phyloP scores from a whole-genome alignment of 1,140 invertebrate species.

The Augochlora pura region DNA sequence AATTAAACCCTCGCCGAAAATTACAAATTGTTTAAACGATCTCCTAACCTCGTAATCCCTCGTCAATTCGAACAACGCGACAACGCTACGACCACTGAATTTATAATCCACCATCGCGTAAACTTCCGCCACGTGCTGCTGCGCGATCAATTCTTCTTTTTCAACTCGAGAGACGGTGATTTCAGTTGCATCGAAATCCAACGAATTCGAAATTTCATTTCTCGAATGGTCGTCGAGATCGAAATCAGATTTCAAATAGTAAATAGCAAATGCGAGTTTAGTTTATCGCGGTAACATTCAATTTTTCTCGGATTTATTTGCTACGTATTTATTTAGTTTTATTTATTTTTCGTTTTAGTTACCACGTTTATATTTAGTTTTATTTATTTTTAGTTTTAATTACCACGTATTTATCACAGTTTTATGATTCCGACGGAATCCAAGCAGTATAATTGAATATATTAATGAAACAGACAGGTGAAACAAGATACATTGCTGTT shows the following conservation, averaged over 20 bases:
- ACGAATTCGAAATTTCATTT: neutral
- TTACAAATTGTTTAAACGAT: neutral
- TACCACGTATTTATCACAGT: no score
- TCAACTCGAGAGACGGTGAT: neutral
- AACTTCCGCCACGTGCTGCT: neutral
- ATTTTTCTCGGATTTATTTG: no score
- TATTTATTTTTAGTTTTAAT: no score
- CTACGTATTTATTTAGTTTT: no score
- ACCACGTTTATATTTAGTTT: no score
- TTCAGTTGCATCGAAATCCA: neutral
- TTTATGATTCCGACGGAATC: no score
- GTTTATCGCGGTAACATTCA: neutral
- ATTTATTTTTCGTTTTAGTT: no score
- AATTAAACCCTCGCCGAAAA: neutral
- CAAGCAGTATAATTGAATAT: no score
- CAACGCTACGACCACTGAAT: neutral
- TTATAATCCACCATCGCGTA: neutral
- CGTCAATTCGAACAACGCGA: neutral
- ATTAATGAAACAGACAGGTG: no score
- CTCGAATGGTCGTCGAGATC: neutral
- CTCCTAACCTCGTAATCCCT: neutral
- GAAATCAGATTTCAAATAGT: neutral
- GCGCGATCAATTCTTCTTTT: neutral
- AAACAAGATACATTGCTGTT: no score
- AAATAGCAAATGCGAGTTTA: neutral